Conservation (phyloP, 2,888 invertebrate species). For the Rhynchonema sp. region DNA sequence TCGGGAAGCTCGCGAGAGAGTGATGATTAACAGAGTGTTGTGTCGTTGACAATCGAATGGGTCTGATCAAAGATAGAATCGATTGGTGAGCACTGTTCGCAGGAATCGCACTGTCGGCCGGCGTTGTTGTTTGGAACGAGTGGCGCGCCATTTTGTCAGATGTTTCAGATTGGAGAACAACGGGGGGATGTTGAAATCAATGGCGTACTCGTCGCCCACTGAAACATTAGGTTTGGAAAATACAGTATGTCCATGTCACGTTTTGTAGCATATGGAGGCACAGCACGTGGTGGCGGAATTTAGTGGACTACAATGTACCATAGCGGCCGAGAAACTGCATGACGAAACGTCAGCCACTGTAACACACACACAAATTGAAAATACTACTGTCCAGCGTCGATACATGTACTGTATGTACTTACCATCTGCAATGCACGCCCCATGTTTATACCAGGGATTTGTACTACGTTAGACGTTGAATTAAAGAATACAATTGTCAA, state of each 20-base stretch:
- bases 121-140: not conserved
- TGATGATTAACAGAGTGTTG: too few species aligned
- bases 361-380: not conserved
- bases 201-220: slow-evolving; percentile 18
- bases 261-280: too few species aligned
- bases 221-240: not conserved
- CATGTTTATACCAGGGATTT: too few species aligned
- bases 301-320: too few species aligned
- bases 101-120: not conserved
- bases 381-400: too few species aligned
- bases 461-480: not conserved
- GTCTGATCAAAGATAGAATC: not conserved
- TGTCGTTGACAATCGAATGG: too few species aligned
- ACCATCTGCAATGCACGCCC: too few species aligned
- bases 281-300: too few species aligned
- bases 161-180: slow-evolving; percentile 14
- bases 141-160: slow-evolving; percentile 9
- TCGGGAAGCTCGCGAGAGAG: too few species aligned
- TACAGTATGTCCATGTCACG: too few species aligned
- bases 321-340: too few species aligned
- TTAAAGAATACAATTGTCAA: not conserved
- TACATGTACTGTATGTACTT: too few species aligned
- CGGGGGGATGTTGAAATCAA: slow-evolving; percentile 21
- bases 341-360: not conserved
- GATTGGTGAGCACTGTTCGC: not conserved